phyloP scores from a whole-genome alignment of 2,797 vertebrate genomes.

The Parauchenoglanis ngamensis region DNA sequence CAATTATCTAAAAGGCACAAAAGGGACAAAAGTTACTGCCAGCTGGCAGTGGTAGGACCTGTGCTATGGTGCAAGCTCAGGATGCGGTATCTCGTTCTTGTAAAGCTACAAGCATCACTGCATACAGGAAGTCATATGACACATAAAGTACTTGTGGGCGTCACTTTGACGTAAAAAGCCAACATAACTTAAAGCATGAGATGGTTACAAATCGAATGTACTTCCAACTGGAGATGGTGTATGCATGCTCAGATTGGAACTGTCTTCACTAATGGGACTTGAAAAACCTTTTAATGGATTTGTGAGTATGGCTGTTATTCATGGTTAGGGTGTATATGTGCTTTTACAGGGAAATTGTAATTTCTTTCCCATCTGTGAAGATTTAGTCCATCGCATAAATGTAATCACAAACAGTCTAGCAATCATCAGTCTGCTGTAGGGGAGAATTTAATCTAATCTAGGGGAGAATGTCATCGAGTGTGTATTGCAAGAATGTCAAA shows the following conservation, averaged over 20 bases:
- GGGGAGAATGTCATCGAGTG: neutral
- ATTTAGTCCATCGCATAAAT: neutral
- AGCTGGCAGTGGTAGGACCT: neutral
- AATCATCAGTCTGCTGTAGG: neutral
- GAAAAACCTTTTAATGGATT: neutral
- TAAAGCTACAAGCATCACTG: slow-evolving; percentile 16
- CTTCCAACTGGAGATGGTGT: neutral
- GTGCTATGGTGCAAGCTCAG: neutral
- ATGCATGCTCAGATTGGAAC: neutral
- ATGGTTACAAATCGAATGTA: neutral
- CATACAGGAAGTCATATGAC: slow-evolving; percentile 52
- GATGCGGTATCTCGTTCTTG: slow-evolving; percentile 22
- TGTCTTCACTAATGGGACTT: neutral
- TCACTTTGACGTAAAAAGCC: neutral
- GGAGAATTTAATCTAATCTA: neutral
- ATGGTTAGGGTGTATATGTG: neutral
- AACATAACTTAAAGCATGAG: neutral
- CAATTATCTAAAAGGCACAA: neutral
- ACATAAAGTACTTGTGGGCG: neutral
- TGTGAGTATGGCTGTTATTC: slow-evolving; percentile 1
- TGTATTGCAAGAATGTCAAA: neutral
- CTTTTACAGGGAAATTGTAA: neutral
- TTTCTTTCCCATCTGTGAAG: neutral
- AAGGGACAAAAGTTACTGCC: neutral
- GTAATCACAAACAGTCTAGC: too few relatives aligned